Evolutionary conservation across 2,797 vertebrate species (phyloP).

Genomic region (Enteromius paludinosus): DNA sequence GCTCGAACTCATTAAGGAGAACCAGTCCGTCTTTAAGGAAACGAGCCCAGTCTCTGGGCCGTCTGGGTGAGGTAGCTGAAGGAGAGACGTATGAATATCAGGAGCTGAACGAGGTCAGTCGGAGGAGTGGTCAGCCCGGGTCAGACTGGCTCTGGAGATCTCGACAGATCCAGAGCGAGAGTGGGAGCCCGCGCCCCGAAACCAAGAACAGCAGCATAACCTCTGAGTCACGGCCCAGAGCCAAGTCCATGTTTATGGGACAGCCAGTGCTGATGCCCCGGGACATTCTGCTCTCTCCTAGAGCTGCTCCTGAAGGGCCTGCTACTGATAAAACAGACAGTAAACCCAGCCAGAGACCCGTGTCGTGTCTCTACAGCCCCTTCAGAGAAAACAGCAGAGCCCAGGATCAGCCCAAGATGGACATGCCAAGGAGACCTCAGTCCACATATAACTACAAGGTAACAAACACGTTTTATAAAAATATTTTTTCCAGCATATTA

Average conservation of each 20-base stretch:
- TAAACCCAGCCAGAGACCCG: conserved; percentile 74
- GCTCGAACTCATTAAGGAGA: conserved; percentile 88
- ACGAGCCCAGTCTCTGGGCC: conserved; percentile 87
- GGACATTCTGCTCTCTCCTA: conserved; percentile 42
- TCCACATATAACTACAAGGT: conserved; percentile 84
- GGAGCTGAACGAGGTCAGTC: conserved; percentile 71
- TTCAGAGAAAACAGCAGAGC: conserved; percentile 46
- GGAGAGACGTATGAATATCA: conserved; percentile 81
- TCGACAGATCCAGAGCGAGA: conserved; percentile 75
- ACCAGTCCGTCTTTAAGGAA: conserved; percentile 82
- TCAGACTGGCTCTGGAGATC: conserved; percentile 82
- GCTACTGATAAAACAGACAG: conserved; percentile 55
- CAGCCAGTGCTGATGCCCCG: conserved; percentile 46
- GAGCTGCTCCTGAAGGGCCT: conserved; percentile 55
- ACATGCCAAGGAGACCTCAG: conserved; percentile 72
- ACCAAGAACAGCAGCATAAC: conserved; percentile 62
- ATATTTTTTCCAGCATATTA: not conserved
- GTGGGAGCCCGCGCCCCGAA: conserved; percentile 77
- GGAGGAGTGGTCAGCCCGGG: conserved; percentile 53
- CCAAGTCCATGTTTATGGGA: conserved; percentile 71
- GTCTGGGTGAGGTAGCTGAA: conserved; percentile 82
- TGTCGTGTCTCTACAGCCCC: conserved; percentile 73
- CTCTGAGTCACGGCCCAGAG: conserved; percentile 78
- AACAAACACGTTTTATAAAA: not conserved
- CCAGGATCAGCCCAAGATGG: conserved; percentile 74